phyloP scores from a whole-genome alignment of 2,113 vertebrate genomes.

The Promerops cafer region DNA sequence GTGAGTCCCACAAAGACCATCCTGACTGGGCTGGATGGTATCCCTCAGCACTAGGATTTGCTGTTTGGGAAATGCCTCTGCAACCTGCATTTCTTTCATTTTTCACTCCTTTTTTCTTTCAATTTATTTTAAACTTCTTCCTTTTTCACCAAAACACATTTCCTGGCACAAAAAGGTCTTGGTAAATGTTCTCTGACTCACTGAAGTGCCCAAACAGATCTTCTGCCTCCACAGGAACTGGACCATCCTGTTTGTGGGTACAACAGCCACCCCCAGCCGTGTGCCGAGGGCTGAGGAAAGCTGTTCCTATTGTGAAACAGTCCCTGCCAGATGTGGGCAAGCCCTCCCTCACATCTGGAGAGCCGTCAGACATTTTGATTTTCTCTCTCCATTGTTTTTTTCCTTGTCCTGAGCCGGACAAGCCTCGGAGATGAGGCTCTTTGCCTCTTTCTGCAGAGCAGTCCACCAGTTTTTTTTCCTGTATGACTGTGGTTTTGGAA shows the following conservation, averaged over 20 bases:
- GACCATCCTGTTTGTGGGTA: constrained; percentile 41
- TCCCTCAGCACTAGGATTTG: not conserved
- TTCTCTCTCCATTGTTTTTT: not conserved
- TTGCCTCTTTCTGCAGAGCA: not conserved
- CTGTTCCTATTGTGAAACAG: not conserved
- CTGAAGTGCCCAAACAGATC: not conserved
- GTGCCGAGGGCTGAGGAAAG: not conserved
- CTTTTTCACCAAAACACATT: not conserved
- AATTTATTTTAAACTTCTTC: not conserved
- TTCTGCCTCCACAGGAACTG: constrained; percentile 22
- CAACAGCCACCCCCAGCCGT: not conserved
- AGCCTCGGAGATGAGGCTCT: not conserved
- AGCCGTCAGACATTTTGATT: not conserved
- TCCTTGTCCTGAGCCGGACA: not conserved
- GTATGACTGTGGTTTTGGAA: not conserved
- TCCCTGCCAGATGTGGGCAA: constrained; percentile 33
- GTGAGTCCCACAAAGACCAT: not conserved
- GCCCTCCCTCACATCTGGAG: constrained; percentile 9
- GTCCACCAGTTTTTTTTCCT: not conserved
- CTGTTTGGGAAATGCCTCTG: not conserved
- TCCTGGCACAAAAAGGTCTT: not conserved
- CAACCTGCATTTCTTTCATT: not conserved
- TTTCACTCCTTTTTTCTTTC: not conserved
- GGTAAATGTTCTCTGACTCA: not conserved
- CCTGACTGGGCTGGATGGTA: not conserved